Conservation (phyloP, 2,113 vertebrate species). For the Eleginops maclovinus region DNA sequence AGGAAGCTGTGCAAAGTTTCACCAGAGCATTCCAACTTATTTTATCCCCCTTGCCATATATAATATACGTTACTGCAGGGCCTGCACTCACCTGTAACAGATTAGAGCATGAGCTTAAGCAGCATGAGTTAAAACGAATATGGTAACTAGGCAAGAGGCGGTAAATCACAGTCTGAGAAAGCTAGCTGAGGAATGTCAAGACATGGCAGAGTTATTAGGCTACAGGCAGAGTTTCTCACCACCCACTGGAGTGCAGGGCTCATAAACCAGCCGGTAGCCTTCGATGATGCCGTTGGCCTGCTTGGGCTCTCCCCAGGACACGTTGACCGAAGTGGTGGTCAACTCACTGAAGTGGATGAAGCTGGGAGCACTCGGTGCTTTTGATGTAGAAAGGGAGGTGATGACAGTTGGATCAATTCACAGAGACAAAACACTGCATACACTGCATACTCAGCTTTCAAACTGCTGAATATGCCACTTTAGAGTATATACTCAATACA, state of each 20-base stretch:
- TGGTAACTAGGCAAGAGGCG: constrained; percentile 44
- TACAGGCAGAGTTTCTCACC: constrained; percentile 86
- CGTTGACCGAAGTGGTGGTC: constrained; percentile 98
- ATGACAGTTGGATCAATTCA: constrained; percentile 18
- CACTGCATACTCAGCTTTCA: neutral
- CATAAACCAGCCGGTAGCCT: constrained; percentile 94
- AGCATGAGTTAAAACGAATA: constrained; percentile 60
- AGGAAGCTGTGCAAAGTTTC: constrained; percentile 61
- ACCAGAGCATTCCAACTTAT: constrained; percentile 48
- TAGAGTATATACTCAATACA: constrained; percentile 5
- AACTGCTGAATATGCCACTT: constrained; percentile 2
- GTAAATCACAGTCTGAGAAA: constrained; percentile 68
- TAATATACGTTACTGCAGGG: constrained; percentile 49
- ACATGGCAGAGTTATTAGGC: constrained; percentile 44
- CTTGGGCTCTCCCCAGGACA: constrained; percentile 94
- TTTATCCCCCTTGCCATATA: constrained; percentile 60
- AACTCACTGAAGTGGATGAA: constrained; percentile 95
- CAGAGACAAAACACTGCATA: neutral
- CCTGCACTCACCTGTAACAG: constrained; percentile 66
- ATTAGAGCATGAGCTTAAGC: constrained; percentile 71
- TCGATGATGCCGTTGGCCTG: constrained; percentile 95
- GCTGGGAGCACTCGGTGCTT: constrained; percentile 92
- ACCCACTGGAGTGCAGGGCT: constrained; percentile 95
- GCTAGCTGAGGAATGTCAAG: constrained; percentile 66
- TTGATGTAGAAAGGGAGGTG: neutral